These are phyloP conservation scores for Cylindroiulus punctatus DNA, from an alignment of 2,888 invertebrate species.

Conservation along the genomic window DNA sequence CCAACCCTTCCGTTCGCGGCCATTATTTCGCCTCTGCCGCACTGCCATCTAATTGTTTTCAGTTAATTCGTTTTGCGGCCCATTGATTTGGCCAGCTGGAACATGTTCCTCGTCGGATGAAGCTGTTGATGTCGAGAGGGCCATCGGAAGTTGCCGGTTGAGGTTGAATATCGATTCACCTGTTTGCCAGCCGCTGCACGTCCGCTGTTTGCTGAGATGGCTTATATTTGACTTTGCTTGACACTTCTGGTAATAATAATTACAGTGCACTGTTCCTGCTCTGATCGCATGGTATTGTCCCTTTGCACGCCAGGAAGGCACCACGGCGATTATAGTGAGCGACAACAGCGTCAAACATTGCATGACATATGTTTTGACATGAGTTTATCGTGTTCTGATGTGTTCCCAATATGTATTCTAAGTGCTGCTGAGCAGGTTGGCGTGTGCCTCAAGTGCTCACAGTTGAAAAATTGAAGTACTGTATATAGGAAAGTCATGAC, in stretches of 20 bases:
- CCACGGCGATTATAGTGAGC: neutral
- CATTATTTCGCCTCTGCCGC: neutral
- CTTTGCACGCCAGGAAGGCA: too few relatives aligned
- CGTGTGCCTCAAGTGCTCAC: too few relatives aligned
- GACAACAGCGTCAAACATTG: neutral
- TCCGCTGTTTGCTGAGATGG: conserved; percentile 9
- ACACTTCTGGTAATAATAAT: conserved; percentile 18
- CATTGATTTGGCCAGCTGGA: conserved; percentile 18
- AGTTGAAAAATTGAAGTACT: too few relatives aligned
- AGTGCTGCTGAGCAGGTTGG: too few relatives aligned
- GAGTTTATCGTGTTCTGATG: neutral
- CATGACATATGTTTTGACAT: neutral
- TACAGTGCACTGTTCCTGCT: neutral
- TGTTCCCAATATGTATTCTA: too few relatives aligned
- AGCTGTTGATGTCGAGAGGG: neutral
- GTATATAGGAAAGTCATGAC: too few relatives aligned
- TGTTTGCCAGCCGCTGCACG: neutral
- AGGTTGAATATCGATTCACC: conserved; percentile 18
- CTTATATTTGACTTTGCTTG: conserved; percentile 10
- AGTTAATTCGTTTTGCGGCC: neutral
- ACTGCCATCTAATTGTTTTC: conserved; percentile 18
- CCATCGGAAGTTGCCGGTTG: neutral
- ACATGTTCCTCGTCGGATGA: neutral
- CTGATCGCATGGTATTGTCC: neutral
- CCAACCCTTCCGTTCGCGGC: neutral